Conservation (phyloP, 2,797 vertebrate genomes). For the Liparis tanakae region DNA sequence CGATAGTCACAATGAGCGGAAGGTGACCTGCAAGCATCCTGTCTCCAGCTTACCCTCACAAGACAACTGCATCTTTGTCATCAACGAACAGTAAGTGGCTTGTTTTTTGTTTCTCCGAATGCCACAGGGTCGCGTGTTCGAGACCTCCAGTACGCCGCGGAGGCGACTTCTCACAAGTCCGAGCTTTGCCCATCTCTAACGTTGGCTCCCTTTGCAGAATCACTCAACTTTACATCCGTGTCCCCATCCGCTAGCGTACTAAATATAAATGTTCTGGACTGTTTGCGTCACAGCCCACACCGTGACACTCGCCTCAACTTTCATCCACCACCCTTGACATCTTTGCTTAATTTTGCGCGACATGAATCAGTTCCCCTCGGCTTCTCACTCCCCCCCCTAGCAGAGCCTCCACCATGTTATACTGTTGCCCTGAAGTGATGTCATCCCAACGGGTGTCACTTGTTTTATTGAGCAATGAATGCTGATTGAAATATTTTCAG, state of each 20-base stretch:
- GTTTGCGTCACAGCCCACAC: conserved; percentile 30
- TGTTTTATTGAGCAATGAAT: conserved; percentile 36
- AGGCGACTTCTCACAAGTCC: conserved; percentile 40
- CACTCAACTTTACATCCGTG: conserved; percentile 31
- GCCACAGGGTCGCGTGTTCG: conserved; percentile 63
- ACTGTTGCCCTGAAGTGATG: conserved; percentile 10
- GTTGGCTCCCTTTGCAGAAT: background rate
- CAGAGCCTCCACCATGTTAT: conserved; percentile 17
- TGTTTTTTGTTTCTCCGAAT: conserved; percentile 64
- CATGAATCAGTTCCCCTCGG: conserved; percentile 25
- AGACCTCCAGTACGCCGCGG: conserved; percentile 39
- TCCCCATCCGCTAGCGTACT: background rate
- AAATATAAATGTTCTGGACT: conserved; percentile 21
- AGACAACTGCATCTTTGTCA: conserved; percentile 98
- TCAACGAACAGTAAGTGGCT: conserved; percentile 97
- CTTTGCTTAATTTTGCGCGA: conserved; percentile 29
- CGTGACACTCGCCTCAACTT: conserved; percentile 27
- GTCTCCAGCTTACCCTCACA: conserved; percentile 93
- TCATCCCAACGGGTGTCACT: conserved; percentile 42
- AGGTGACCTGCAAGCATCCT: conserved; percentile 98
- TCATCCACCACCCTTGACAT: conserved; percentile 14
- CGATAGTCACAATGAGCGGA: conserved; percentile 95
- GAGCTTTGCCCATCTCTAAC: background rate
- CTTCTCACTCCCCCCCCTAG: conserved; percentile 30
- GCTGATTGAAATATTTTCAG: conserved; percentile 44